Evolutionary conservation across 2,797 vertebrate species (phyloP), one percentile per base, ranked within the genome.

Genomic region (Gymnoscopelus microlampas): DNA sequence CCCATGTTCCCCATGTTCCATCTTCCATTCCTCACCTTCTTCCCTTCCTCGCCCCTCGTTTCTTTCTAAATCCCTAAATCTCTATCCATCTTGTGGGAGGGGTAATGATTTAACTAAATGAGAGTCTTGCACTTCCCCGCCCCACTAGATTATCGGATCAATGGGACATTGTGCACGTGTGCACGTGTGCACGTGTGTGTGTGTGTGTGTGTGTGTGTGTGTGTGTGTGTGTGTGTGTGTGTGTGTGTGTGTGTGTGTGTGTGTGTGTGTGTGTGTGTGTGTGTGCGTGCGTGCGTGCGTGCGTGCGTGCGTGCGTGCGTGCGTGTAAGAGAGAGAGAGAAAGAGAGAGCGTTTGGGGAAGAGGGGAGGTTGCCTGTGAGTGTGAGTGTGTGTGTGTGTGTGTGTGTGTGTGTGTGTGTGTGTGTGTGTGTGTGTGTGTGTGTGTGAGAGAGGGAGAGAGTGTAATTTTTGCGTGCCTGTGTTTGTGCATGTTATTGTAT

Each of bases 31-130:
- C 56, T 60, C 70, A 53, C 68, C 29, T 19, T 23, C 19, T 5
- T 2, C 15, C 49, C 57, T 4, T 39, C 8, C 26, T 19, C 24
- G 8, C 49, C 54, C 23, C 57, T 59, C 57, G 5, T 66, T 65
- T 12, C 56, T 61, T 2, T 47, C 12, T 44, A 49, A 32, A 47
- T 53, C 14, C 35, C 56, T 58, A 5, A n/a, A 62, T 76, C 77
- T 75, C 59, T 70, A 70, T 82, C 73, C 71, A 72, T 87, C 80
- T 81, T 75, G 51, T 60, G 47, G 77, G 64, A 71, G 73, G 59
- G 64, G 51, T 85, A 91, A 88, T 76, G 87, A 89, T 87, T 90
- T 85, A 87, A 78, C 80, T 80, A 80, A 88, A 89, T 85, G 86
- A 88, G 86, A 87, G 79, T 85, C 81, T 78, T 84, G 71, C 83